Evolutionary conservation across 2,113 vertebrate species (phyloP).

Genomic region (Tetrax tetrax): DNA sequence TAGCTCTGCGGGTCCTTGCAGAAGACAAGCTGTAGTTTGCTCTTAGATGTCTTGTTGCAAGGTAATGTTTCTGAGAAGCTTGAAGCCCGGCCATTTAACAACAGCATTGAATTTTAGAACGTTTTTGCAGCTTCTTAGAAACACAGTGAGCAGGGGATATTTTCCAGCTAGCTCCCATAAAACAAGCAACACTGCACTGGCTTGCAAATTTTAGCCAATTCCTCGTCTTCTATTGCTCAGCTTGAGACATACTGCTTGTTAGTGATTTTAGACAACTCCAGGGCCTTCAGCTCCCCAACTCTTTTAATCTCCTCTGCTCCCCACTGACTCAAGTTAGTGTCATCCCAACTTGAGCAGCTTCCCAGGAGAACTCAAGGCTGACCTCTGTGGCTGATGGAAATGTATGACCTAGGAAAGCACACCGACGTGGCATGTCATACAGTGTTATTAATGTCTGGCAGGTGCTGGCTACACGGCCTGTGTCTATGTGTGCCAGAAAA

Average conservation of each 20-base stretch:
- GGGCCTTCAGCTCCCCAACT: background rate
- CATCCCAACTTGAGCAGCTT: background rate
- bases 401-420: background rate
- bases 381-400: background rate
- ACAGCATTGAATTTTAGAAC: background rate
- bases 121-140: background rate
- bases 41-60: background rate
- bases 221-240: background rate
- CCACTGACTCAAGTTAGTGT: background rate
- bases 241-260: background rate
- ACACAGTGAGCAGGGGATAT: background rate
- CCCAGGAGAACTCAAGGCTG: background rate
- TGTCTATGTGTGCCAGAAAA: background rate
- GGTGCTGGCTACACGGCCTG: background rate
- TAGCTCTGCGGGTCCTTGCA: background rate
- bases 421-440: accelerated
- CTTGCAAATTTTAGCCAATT: background rate
- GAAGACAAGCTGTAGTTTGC: background rate
- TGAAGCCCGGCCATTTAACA: background rate
- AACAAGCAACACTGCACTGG: background rate
- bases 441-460: background rate
- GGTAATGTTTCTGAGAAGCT: background rate
- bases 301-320: background rate
- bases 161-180: background rate
- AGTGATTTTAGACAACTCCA: background rate